Conservation (phyloP, 1,140 invertebrate genomes). For the Drosophila trapezifrons region DNA sequence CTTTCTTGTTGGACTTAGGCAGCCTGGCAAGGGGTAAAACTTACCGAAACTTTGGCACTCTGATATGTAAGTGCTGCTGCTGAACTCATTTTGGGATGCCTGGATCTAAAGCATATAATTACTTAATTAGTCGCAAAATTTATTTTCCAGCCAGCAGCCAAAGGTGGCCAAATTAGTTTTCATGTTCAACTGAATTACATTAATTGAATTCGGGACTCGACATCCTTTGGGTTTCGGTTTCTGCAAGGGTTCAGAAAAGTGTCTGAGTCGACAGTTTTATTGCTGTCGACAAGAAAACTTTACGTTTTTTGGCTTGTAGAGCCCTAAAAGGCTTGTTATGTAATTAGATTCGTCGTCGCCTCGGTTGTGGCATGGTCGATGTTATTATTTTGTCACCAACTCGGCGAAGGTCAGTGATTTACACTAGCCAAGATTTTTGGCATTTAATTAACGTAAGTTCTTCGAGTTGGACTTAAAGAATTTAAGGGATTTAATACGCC, state of each 20-base stretch:
- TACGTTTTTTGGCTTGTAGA: constrained; percentile 28
- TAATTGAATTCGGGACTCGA: constrained; percentile 39
- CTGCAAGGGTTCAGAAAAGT: constrained; percentile 19
- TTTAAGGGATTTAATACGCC: neutral
- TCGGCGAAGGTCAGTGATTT: constrained; percentile 11
- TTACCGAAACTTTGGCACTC: constrained; percentile 16
- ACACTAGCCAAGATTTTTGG: neutral
- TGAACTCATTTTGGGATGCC: neutral
- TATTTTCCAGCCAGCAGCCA: constrained; percentile 25
- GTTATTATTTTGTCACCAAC: constrained; percentile 30
- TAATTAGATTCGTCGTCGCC: constrained; percentile 41
- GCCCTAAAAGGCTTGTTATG: constrained; percentile 36
- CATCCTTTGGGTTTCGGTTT: constrained; percentile 16
- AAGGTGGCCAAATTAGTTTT: constrained; percentile 48
- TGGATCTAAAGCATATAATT: constrained; percentile 31
- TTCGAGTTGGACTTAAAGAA: neutral
- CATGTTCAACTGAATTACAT: constrained; percentile 42
- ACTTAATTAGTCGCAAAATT: constrained; percentile 37
- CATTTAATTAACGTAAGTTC: constrained; percentile 7
- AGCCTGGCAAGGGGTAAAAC: constrained; percentile 18
- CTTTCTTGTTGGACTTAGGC: constrained; percentile 8
- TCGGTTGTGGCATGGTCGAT: constrained; percentile 23
- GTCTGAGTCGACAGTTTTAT: constrained; percentile 42
- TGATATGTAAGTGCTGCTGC: constrained; percentile 2
- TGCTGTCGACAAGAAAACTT: constrained; percentile 41